A percentile compares a stretch with the other conserved stretches of the same genome.
phyloP scores from a whole-genome alignment of 2,797 vertebrate genomes.

The Pogonophryne albipinna region DNA sequence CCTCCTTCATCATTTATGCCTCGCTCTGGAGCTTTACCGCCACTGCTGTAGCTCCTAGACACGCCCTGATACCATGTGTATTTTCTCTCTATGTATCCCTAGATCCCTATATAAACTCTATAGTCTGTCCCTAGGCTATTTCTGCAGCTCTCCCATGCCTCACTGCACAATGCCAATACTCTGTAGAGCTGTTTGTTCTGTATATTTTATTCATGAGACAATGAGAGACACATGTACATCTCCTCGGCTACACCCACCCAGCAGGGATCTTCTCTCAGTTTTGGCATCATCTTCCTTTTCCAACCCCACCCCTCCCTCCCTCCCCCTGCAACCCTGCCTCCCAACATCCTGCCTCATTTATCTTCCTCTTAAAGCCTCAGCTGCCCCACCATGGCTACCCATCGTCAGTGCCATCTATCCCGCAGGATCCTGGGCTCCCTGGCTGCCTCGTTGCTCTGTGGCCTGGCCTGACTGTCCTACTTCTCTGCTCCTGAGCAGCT shows the following conservation, averaged over 20 bases:
- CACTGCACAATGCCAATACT: conserved; percentile 59
- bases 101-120: conserved; percentile 43
- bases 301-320: conserved; percentile 3
- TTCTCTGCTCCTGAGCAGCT: conserved; percentile 51
- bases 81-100: conserved; percentile 19
- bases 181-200: conserved; percentile 71
- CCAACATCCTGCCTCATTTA: conserved; percentile 62
- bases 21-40: neutral
- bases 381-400: conserved; percentile 57
- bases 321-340: conserved; percentile 24
- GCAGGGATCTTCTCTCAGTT: conserved; percentile 52
- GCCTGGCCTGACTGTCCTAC: conserved; percentile 61
- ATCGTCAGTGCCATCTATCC: conserved; percentile 40
- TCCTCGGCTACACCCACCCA: conserved; percentile 60
- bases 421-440: conserved; percentile 15
- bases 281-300: conserved; percentile 51
- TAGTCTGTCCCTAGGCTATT: conserved; percentile 40
- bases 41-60: conserved; percentile 1
- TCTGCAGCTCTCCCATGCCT: conserved; percentile 39
- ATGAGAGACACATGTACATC: conserved; percentile 70
- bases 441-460: conserved; percentile 7
- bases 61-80: conserved; percentile 16
- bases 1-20: neutral
- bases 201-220: conserved; percentile 78
- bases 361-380: conserved; percentile 66